These are phyloP conservation scores for Apis florea DNA, from an alignment of 1,140 invertebrate genomes.

Conservation along the genomic window DNA sequence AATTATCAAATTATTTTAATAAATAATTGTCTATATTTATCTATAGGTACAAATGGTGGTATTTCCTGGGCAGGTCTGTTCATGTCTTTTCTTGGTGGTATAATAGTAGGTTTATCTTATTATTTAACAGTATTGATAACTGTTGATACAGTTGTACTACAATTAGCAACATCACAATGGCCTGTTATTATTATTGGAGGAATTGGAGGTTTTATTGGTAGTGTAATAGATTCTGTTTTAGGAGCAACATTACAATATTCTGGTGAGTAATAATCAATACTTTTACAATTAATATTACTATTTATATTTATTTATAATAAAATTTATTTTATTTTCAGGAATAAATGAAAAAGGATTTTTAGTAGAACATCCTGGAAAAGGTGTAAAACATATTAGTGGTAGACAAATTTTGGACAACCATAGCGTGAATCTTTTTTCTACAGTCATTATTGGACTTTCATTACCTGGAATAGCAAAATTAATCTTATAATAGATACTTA, in stretches of 20 bases:
- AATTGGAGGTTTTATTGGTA: conserved; percentile 89
- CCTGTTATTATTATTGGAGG: conserved; percentile 88
- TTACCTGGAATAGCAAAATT: conserved; percentile 87
- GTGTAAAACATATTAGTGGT: conserved; percentile 89
- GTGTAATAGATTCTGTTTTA: conserved; percentile 90
- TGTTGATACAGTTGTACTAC: conserved; percentile 82
- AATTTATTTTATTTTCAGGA: conserved; percentile 79
- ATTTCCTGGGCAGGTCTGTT: conserved; percentile 87
- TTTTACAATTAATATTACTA: background rate
- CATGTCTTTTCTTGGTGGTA: conserved; percentile 88
- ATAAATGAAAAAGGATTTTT: conserved; percentile 86
- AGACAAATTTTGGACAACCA: conserved; percentile 92
- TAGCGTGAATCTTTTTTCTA: conserved; percentile 93
- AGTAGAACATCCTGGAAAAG: conserved; percentile 87
- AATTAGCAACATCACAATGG: conserved; percentile 88
- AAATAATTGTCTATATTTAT: conserved; percentile 49
- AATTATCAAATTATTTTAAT: background rate
- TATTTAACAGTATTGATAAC: conserved; percentile 86
- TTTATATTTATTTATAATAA: conserved; percentile 21
- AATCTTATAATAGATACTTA: conserved; percentile 81
- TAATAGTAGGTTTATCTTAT: conserved; percentile 87
- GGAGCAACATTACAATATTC: conserved; percentile 93
- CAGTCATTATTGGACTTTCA: conserved; percentile 87
- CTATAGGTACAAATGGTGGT: conserved; percentile 91
- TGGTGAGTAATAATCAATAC: conserved; percentile 80